Evolutionary conservation across 2,888 invertebrate genomes (phyloP).

Genomic region (Catocala sponsa): DNA sequence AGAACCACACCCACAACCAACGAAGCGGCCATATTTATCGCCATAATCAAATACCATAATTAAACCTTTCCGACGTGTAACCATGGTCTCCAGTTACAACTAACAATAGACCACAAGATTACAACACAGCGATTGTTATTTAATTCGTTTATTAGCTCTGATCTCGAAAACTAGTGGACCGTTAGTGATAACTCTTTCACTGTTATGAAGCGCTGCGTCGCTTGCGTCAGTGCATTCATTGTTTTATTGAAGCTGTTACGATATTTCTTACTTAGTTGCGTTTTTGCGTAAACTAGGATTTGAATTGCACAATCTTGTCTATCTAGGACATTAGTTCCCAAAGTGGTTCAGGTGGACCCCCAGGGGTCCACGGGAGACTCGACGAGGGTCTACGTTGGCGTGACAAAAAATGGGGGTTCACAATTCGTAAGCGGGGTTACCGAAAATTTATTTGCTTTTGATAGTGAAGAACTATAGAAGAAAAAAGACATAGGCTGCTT

Average conservation of each 20-base stretch:
- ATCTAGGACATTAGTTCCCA: too few species aligned
- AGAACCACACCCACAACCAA: too few species aligned
- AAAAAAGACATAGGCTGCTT: too few species aligned
- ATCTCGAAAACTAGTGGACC: slow-evolving; percentile 43
- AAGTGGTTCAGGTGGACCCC: too few species aligned
- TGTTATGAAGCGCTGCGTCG: slow-evolving; percentile 19
- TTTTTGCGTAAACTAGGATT: slow-evolving; percentile 7
- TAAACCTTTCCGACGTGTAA: neutral
- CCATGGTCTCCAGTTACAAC: neutral
- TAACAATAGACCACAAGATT: slow-evolving; percentile 6
- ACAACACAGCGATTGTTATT: slow-evolving; percentile 18
- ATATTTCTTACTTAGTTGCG: slow-evolving; percentile 11
- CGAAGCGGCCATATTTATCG: neutral
- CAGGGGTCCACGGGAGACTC: too few species aligned
- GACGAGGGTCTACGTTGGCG: too few species aligned
- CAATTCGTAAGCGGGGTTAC: too few species aligned
- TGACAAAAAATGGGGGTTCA: too few species aligned
- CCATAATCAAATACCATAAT: neutral
- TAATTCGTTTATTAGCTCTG: slow-evolving; percentile 16
- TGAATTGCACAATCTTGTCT: neutral
- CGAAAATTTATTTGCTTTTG: too few species aligned
- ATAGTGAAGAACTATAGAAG: too few species aligned
- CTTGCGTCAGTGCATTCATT: slow-evolving; percentile 17
- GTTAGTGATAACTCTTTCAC: slow-evolving; percentile 26
- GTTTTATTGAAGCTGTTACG: slow-evolving; percentile 31